Evolutionary conservation across 2,113 vertebrate genomes (phyloP).

Genomic region (Syrrhaptes paradoxus): DNA sequence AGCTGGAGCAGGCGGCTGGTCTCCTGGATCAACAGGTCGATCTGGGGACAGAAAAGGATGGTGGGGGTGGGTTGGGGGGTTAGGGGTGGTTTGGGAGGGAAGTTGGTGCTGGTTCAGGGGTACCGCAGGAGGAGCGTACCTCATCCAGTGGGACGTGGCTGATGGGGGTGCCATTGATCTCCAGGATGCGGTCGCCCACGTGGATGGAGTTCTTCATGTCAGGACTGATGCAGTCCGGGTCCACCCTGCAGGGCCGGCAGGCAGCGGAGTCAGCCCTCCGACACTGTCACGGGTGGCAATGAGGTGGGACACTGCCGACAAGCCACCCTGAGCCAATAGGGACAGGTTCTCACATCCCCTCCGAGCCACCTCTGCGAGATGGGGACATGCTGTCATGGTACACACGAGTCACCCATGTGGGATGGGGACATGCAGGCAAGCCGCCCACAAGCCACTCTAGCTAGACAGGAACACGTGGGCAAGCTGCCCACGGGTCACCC

Average conservation of each 20-base stretch:
- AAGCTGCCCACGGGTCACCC: not conserved
- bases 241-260: conserved; percentile 71
- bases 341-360: not conserved
- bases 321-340: not conserved
- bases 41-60: conserved; percentile 70
- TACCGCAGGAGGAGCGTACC: conserved; percentile 49
- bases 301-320: not conserved
- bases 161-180: conserved; percentile 96
- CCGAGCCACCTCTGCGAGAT: not conserved
- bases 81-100: not conserved
- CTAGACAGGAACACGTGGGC: not conserved
- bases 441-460: not conserved
- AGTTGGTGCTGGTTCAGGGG: accelerated
- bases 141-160: conserved; percentile 93
- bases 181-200: conserved; percentile 92
- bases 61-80: too few species aligned
- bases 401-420: not conserved
- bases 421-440: accelerated
- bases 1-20: conserved; percentile 94
- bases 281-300: accelerated
- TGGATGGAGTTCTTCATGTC: conserved; percentile 98
- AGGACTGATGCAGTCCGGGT: conserved; percentile 92
- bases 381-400: not conserved
- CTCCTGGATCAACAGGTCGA: conserved; percentile 94
- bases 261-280: accelerated